These are phyloP conservation scores for Eumacrocentrus americanus DNA, from an alignment of 2,888 invertebrate species.

Conservation along the genomic window DNA sequence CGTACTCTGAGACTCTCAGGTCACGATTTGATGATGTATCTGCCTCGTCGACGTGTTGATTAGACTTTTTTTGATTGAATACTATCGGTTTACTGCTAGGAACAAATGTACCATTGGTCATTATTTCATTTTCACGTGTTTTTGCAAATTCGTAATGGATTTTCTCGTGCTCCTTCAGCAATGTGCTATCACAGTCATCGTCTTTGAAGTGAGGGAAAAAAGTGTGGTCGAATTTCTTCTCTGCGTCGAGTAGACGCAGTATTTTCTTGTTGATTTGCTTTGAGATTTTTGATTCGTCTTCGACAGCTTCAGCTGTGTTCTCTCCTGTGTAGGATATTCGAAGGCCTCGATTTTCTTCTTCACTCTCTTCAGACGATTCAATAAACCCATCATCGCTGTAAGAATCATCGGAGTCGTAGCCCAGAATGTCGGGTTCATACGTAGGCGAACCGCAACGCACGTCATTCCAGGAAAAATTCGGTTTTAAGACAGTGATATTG, in stretches of 20 bases:
- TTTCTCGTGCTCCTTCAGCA: slow-evolving; percentile 54
- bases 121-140: slow-evolving; percentile 63
- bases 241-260: slow-evolving; percentile 49
- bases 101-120: slow-evolving; percentile 47
- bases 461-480: slow-evolving; percentile 51
- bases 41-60: slow-evolving; percentile 37
- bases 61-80: slow-evolving; percentile 50
- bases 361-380: slow-evolving; percentile 61
- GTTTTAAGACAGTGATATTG: slow-evolving; percentile 55
- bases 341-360: slow-evolving; percentile 66
- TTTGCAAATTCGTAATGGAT: slow-evolving; percentile 58
- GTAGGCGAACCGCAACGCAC: slow-evolving; percentile 67
- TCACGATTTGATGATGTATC: slow-evolving; percentile 35
- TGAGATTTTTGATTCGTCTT: slow-evolving; percentile 61
- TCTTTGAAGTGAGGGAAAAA: slow-evolving; percentile 34
- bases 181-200: slow-evolving; percentile 44
- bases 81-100: slow-evolving; percentile 44
- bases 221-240: slow-evolving; percentile 44
- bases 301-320: slow-evolving; percentile 85
- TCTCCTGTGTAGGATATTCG: slow-evolving; percentile 84
- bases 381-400: slow-evolving; percentile 61
- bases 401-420: slow-evolving; percentile 64
- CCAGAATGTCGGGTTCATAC: slow-evolving; percentile 63
- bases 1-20: slow-evolving; percentile 43
- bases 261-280: slow-evolving; percentile 54